A percentile compares a stretch with the other conserved stretches of the same genome.
Evolutionary conservation across 2,113 vertebrate species (phyloP).

Genomic region (Neogobius melanostomus): DNA sequence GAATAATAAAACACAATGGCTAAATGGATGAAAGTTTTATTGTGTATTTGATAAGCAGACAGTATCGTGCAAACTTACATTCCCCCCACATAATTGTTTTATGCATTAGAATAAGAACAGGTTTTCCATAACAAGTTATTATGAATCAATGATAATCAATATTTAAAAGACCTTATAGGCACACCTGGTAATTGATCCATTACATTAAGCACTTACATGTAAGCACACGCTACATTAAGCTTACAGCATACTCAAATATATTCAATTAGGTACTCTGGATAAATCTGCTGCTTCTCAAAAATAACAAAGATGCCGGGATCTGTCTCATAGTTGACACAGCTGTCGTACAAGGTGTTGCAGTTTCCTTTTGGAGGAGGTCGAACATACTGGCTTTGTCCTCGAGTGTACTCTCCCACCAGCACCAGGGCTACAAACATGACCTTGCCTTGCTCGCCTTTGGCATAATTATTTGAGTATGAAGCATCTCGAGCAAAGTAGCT

Average conservation of each 20-base stretch:
- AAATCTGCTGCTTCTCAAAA: slow-evolving; percentile 82
- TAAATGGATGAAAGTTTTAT: no score
- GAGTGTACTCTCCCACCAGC: slow-evolving; percentile 62
- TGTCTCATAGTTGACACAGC: slow-evolving; percentile 55
- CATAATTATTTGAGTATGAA: slow-evolving; percentile 59
- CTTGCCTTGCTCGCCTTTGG: slow-evolving; percentile 1
- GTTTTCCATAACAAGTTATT: no score
- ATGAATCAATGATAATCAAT: no score
- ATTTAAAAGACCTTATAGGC: neutral
- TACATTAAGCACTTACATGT: neutral
- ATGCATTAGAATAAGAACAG: no score
- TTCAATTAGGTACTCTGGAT: slow-evolving; percentile 71
- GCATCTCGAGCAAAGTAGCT: slow-evolving; percentile 78
- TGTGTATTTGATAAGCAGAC: no score
- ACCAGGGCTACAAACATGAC: slow-evolving; percentile 69
- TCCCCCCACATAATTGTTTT: no score
- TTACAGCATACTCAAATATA: slow-evolving; percentile 35
- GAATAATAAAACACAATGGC: no score
- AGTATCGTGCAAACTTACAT: no score
- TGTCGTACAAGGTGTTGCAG: slow-evolving; percentile 63
- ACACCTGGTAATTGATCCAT: neutral
- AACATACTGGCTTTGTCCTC: slow-evolving; percentile 31
- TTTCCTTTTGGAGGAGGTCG: slow-evolving; percentile 49
- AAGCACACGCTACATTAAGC: neutral
- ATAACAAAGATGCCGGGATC: slow-evolving; percentile 75